Conservation (phyloP, 2,888 invertebrate genomes). For the Athalia circularis region DNA sequence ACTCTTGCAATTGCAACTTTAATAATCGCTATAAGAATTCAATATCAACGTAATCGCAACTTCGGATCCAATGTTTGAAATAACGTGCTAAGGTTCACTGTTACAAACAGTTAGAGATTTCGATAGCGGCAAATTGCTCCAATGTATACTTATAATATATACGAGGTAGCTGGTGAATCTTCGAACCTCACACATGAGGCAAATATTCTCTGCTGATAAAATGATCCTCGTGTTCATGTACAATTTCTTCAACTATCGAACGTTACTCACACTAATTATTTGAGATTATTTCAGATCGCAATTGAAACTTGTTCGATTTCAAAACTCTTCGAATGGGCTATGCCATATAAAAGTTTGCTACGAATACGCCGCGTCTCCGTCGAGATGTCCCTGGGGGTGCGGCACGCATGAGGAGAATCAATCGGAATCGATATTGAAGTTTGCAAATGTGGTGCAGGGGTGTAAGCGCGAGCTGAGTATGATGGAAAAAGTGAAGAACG, state of each 20-base stretch:
- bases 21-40: conserved; percentile 38
- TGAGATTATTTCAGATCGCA: not conserved
- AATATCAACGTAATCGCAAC: conserved; percentile 33
- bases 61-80: conserved; percentile 22
- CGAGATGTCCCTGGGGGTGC: conserved; percentile 10
- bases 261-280: not conserved
- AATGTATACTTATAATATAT: not conserved
- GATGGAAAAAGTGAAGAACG: conserved; percentile 9
- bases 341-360: conserved; percentile 10
- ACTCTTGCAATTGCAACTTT: conserved; percentile 39
- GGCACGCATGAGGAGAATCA: conserved; percentile 14
- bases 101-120: conserved; percentile 6
- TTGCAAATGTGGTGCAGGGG: not conserved
- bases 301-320: not conserved
- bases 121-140: conserved; percentile 22
- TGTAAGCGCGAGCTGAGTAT: not conserved
- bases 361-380: not conserved
- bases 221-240: too few species aligned
- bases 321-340: not conserved
- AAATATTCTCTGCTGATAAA: too few species aligned
- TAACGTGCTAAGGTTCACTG: conserved; percentile 10
- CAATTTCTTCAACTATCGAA: too few species aligned
- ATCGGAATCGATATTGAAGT: conserved; percentile 34
- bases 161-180: too few species aligned
- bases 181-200: too few species aligned